Evolutionary conservation across 23 tunicate genomes (phyloP).

Genomic region (Phallusia fumigata): DNA sequence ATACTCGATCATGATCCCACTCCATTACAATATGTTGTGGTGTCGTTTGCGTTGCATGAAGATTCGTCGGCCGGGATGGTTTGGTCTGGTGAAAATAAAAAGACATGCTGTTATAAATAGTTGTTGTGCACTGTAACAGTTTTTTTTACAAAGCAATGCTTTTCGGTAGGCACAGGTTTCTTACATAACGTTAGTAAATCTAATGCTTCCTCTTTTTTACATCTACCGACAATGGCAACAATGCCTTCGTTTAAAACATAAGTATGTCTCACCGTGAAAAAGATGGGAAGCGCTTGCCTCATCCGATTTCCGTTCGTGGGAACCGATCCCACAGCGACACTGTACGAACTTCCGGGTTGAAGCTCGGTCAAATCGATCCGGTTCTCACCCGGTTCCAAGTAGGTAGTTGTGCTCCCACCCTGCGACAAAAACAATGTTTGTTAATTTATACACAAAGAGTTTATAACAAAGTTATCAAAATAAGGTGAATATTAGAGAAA

Average conservation of each 20-base stretch:
- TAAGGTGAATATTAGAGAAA: no score
- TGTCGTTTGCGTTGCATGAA: not conserved
- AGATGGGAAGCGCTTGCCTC: not conserved
- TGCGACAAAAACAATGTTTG: not conserved
- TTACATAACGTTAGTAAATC: no score
- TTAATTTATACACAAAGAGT: no score
- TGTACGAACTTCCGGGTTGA: slow-evolving; percentile 1
- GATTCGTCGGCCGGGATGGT: slow-evolving; percentile 8
- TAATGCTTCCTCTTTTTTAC: no score
- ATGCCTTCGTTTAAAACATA: no score
- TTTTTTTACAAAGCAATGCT: no score
- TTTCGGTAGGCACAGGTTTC: no score
- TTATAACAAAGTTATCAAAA: no score
- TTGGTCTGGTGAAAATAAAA: not conserved
- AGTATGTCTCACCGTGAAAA: not conserved
- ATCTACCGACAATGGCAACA: no score
- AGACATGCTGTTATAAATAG: no score
- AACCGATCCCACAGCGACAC: not conserved
- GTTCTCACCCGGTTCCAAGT: not conserved
- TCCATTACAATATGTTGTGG: not conserved
- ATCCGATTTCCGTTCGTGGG: not conserved
- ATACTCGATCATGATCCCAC: slow-evolving; percentile 3
- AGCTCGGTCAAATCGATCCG: not conserved
- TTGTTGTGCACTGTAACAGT: no score
- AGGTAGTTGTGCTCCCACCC: not conserved